These are phyloP conservation scores for Andrena bicolor DNA, from an alignment of 2,888 invertebrate genomes.

Conservation along the genomic window DNA sequence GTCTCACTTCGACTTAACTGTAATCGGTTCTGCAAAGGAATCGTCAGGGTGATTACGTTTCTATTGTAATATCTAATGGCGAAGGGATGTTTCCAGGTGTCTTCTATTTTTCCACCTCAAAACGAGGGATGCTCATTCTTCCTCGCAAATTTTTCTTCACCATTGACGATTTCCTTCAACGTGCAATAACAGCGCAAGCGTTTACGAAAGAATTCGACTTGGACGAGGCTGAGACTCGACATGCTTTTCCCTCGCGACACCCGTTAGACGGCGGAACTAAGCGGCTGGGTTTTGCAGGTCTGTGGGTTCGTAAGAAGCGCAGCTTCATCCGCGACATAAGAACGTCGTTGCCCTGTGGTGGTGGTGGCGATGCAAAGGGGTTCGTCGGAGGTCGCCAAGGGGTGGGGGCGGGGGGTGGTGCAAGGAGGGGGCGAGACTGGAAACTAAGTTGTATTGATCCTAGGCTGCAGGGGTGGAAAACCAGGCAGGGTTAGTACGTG, in stretches of 20 bases:
- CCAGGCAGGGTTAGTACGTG: constrained; percentile 85
- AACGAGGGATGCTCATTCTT: background rate
- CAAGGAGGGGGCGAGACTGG: constrained; percentile 76
- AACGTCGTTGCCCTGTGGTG: constrained; percentile 78
- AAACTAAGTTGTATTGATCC: constrained; percentile 85
- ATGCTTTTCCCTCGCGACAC: constrained; percentile 45
- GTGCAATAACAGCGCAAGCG: background rate
- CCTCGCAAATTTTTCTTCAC: background rate
- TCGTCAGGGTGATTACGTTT: too few relatives aligned
- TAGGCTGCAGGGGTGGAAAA: constrained; percentile 83
- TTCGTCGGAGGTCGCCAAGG: constrained; percentile 62
- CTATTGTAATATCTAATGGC: too few relatives aligned
- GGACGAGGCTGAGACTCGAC: background rate
- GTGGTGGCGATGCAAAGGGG: constrained; percentile 73
- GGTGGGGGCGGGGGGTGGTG: constrained; percentile 53
- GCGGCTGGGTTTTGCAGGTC: constrained; percentile 67
- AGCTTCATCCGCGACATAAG: constrained; percentile 82
- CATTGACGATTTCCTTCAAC: too few relatives aligned
- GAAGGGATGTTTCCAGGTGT: too few relatives aligned
- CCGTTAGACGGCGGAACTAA: constrained; percentile 66
- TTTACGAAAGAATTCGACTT: background rate
- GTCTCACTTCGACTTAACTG: background rate
- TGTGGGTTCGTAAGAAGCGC: constrained; percentile 73
- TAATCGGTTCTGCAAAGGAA: too few relatives aligned
- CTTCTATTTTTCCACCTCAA: too few relatives aligned